Base-by-base conservation (phyloP, 2,113 vertebrate genomes). In the Oncorhynchus nerka region DNA sequence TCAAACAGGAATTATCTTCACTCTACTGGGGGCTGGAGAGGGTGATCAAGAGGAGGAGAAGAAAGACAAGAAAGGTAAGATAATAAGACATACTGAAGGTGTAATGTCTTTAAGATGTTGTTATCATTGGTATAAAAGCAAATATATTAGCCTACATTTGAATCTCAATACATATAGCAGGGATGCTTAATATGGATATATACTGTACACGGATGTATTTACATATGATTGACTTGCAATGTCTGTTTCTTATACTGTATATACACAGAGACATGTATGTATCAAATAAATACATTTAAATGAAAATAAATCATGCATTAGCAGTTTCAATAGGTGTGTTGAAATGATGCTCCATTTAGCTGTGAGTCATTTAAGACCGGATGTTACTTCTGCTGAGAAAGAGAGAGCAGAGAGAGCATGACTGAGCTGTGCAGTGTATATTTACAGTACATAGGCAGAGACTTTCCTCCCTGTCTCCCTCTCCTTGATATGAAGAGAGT, bases 1-100 rank as follows among this genome's bases (percentile, higher is more conserved):
- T 55, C 85, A 87, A 49, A 87, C 85, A 9, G 85, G 85, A 15
- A 87, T 87, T 69, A 87, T 87, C 77, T 87, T 87, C 66, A 87
- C 85, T 30, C 76, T 87, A 28, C 83, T 87, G 49, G 85, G 85
- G 22, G 83, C 83, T 13, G 83, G 81, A 72, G 81, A 87, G 24
- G 15, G 70, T 1, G 83, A 85, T 9, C 8, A 9, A 9, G 39
- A 45, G 71, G 83, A 87, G 66, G 85, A 87, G 67, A 80, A 82
- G 48, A 73, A 80, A 61, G 78, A 82, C 62, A 77, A 81, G 76
- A 81, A 81, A 78, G 79, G 84, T 79, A 79, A 71, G 34, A 45
- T 45, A 45, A 45, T 12, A 45, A 45, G 9, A 45, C 39, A 45
- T 11, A 3, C 39, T 45, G 8, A 79, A 71, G 20, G 24, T 20